Evolutionary conservation across 2,888 invertebrate species (phyloP).

Genomic region (Tipula confusa): DNA sequence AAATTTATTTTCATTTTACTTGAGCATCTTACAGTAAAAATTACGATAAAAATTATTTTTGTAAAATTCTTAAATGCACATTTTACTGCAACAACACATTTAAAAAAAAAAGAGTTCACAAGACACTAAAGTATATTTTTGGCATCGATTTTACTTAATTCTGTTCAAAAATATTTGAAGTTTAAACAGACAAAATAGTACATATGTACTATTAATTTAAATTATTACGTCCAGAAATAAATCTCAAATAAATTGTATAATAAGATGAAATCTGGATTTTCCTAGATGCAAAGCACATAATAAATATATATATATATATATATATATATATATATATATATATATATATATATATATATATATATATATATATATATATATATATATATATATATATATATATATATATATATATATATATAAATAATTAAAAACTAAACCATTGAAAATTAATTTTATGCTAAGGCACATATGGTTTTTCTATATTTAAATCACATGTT

Average conservation of each 20-base stretch:
- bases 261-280: neutral
- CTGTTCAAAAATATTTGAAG: neutral
- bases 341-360: too few relatives aligned
- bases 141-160: neutral
- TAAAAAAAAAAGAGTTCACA: neutral
- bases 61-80: neutral
- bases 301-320: too few relatives aligned
- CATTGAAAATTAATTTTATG: neutral
- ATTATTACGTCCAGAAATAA: neutral
- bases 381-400: too few relatives aligned
- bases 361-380: too few relatives aligned
- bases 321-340: too few relatives aligned
- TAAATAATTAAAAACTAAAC: neutral
- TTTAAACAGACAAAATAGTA: neutral
- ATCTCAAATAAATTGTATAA: neutral
- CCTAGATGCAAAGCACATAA: neutral
- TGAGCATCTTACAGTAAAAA: neutral
- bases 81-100: too few relatives aligned
- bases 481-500: neutral
- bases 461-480: conserved; percentile 9
- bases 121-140: neutral
- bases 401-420: too few relatives aligned
- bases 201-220: neutral
- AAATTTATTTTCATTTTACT: neutral
- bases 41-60: neutral